These are phyloP conservation scores for Lucilia sericata DNA, from an alignment of 1,140 invertebrate species.

Conservation along the genomic window DNA sequence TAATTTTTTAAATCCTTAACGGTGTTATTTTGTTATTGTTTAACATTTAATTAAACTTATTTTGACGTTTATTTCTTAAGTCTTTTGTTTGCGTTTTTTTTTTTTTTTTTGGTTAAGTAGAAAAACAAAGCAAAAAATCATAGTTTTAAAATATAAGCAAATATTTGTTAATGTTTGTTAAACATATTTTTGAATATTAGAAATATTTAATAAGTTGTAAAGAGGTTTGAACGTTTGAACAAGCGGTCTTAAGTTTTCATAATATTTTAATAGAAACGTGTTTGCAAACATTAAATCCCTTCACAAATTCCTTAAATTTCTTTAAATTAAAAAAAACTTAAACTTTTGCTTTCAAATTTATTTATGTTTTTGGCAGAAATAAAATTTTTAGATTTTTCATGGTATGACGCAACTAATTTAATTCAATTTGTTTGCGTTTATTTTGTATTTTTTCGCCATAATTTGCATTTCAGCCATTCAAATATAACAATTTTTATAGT, in stretches of 20 bases:
- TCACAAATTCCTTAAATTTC: background rate
- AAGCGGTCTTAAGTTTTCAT: background rate
- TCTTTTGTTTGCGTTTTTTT: background rate
- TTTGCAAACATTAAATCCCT: background rate
- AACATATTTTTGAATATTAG: no score
- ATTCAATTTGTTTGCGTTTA: background rate
- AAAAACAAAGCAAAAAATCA: no score
- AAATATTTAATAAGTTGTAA: no score
- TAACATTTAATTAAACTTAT: no score
- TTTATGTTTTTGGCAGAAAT: background rate
- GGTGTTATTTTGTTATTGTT: no score
- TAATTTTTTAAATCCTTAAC: no score
- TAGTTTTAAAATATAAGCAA: no score
- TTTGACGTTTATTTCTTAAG: background rate
- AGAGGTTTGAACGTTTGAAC: no score
- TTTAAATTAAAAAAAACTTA: background rate
- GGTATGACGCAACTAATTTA: background rate
- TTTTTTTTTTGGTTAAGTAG: no score
- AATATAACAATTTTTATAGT: conserved; percentile 10
- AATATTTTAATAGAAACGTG: background rate
- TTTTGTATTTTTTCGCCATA: background rate
- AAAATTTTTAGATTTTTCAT: background rate
- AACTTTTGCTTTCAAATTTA: background rate
- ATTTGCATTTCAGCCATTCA: conserved; percentile 23
- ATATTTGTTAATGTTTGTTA: no score